Evolutionary conservation across 2,113 vertebrate genomes (phyloP).

Genomic region (Eidolon helvum): DNA sequence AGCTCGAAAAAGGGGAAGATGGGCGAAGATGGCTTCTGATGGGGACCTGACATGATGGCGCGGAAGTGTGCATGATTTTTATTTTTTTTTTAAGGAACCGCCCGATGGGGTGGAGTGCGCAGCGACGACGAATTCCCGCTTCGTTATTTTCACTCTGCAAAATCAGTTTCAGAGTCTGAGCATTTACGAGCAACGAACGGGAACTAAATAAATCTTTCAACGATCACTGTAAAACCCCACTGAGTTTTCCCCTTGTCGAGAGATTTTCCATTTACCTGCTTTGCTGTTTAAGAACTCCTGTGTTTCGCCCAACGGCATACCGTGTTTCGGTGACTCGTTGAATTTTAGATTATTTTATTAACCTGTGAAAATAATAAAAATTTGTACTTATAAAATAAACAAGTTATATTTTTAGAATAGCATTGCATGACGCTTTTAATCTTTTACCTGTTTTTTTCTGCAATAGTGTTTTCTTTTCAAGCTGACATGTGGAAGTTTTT

Average conservation of each 20-base stretch:
- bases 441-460: not conserved
- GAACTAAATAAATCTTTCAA: rapidly evolving
- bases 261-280: too few relatives aligned
- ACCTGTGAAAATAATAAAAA: not conserved
- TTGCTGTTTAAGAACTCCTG: too few relatives aligned
- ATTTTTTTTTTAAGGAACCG: too few relatives aligned
- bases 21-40: not conserved
- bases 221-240: too few relatives aligned
- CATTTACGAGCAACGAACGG: too few relatives aligned
- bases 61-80: not conserved
- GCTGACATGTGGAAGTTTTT: not conserved
- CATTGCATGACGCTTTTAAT: not conserved
- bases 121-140: too few relatives aligned
- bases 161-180: not conserved
- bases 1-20: not conserved
- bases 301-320: rapidly evolving
- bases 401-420: not conserved
- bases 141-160: not conserved
- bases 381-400: not conserved
- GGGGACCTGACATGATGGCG: too few relatives aligned
- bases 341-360: not conserved
- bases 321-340: rapidly evolving
- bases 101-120: too few relatives aligned
- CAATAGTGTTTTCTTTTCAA: not conserved
- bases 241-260: too few relatives aligned